phyloP scores from a whole-genome alignment of 2,888 invertebrate species.

The Idaea straminata region DNA sequence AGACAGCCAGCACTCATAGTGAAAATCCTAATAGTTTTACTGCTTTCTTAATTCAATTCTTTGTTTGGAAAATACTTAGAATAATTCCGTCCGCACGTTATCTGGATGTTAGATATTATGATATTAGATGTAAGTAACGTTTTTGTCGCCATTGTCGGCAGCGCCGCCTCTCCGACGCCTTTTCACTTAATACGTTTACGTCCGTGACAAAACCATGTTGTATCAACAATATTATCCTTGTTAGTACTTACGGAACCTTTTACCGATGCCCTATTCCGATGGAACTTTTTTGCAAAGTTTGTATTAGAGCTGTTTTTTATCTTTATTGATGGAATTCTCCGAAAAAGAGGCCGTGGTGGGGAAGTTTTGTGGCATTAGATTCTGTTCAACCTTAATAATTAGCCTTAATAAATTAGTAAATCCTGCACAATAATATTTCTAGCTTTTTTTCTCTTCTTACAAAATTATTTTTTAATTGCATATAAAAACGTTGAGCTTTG shows the following conservation, averaged over 20 bases:
- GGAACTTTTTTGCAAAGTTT: slow-evolving; percentile 18
- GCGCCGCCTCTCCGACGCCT: slow-evolving; percentile 40
- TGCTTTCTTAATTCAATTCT: not conserved
- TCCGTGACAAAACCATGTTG: slow-evolving; percentile 25
- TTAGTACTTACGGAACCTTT: slow-evolving; percentile 4
- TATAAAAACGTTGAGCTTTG: no score
- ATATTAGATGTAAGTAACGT: slow-evolving; percentile 3
- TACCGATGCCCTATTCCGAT: not conserved
- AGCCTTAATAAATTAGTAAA: no score
- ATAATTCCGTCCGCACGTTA: not conserved
- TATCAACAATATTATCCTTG: slow-evolving; percentile 18
- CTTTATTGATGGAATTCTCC: not conserved
- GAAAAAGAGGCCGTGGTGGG: no score
- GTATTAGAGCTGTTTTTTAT: not conserved
- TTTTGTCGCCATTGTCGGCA: slow-evolving; percentile 10
- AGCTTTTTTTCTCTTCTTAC: no score
- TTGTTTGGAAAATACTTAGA: not conserved
- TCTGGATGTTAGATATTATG: not conserved
- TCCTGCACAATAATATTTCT: no score
- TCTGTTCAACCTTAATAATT: no score
- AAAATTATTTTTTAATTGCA: no score
- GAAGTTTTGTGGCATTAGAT: no score
- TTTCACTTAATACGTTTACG: slow-evolving; percentile 33
- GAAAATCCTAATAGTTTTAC: no score
- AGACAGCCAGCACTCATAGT: no score